These are phyloP conservation scores for Periophthalmus modestus DNA, from an alignment of 2,113 vertebrate species.

Conservation along the genomic window DNA sequence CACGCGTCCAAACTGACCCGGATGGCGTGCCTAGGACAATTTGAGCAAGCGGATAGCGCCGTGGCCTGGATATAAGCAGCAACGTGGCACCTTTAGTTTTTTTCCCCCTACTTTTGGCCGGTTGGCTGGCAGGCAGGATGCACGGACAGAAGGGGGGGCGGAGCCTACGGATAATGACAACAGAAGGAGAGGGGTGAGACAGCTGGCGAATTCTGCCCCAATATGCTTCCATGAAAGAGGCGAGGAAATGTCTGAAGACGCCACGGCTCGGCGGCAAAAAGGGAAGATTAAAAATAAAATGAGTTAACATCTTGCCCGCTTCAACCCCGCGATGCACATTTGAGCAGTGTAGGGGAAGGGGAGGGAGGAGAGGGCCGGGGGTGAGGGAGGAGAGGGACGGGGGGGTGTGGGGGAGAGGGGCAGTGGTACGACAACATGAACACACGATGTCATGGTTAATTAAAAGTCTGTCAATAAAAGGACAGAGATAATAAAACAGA, in stretches of 20 bases:
- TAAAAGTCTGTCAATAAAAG: slow-evolving; percentile 64
- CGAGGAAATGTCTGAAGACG: slow-evolving; percentile 97
- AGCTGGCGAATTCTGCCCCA: slow-evolving; percentile 98
- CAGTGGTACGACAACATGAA: slow-evolving; percentile 18
- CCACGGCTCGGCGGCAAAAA: slow-evolving; percentile 86
- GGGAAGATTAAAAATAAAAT: slow-evolving; percentile 92
- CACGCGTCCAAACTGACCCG: slow-evolving; percentile 37
- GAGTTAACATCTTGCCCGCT: slow-evolving; percentile 87
- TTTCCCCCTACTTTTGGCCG: neutral
- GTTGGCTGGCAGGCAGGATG: slow-evolving; percentile 82
- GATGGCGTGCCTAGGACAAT: slow-evolving; percentile 39
- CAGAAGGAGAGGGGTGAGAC: slow-evolving; percentile 98
- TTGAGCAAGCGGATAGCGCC: slow-evolving; percentile 2
- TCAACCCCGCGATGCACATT: slow-evolving; percentile 83
- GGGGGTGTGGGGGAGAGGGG: neutral
- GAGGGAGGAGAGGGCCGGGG: neutral
- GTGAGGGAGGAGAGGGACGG: neutral
- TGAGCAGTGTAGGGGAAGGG: slow-evolving; percentile 40
- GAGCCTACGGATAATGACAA: slow-evolving; percentile 96
- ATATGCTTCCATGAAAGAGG: slow-evolving; percentile 99
- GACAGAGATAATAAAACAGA: neutral
- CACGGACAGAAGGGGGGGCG: slow-evolving; percentile 97
- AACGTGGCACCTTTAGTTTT: slow-evolving; percentile 77
- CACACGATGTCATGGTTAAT: slow-evolving; percentile 70
- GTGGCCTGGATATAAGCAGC: slow-evolving; percentile 55